Percentiles rank a stretch among this genome's conserved stretches.
These are phyloP conservation scores for Hapalemur alaotrensis DNA, from an alignment of 2,797 vertebrate species.

Conservation along the genomic window DNA sequence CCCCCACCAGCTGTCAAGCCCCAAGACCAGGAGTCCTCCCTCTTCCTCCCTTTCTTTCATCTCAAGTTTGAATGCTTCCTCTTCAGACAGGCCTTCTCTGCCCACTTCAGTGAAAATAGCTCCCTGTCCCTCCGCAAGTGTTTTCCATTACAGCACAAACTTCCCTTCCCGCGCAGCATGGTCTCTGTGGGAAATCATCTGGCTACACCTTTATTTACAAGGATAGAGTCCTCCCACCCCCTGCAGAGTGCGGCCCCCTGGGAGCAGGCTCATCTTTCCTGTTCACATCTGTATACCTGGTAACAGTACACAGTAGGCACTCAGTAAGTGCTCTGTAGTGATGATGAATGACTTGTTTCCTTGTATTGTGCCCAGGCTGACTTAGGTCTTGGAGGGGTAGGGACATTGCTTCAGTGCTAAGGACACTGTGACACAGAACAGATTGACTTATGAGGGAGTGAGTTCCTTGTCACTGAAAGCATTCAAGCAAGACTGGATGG, in stretches of 20 bases:
- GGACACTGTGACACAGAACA: background rate
- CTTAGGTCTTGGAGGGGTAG: background rate
- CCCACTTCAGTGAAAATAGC: background rate
- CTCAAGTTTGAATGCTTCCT: background rate
- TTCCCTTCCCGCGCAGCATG: background rate
- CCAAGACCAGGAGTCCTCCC: background rate
- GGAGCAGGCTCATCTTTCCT: background rate
- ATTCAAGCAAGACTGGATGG: background rate
- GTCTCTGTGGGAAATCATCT: background rate
- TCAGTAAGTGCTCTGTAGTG: background rate
- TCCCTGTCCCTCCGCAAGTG: rapidly evolving
- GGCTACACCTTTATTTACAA: background rate
- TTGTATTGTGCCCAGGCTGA: background rate
- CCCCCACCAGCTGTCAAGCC: background rate
- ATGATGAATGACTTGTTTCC: background rate
- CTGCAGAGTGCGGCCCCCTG: background rate
- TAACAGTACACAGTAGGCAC: background rate
- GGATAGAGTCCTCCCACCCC: background rate
- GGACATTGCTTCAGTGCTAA: background rate
- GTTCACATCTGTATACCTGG: background rate
- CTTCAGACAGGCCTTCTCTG: background rate
- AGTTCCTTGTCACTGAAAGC: background rate
- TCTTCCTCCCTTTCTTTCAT: background rate
- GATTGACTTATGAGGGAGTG: background rate
- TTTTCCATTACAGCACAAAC: background rate